These are phyloP conservation scores for Gobio occitaniae DNA, from an alignment of 2,797 vertebrate genomes.

Conservation along the genomic window DNA sequence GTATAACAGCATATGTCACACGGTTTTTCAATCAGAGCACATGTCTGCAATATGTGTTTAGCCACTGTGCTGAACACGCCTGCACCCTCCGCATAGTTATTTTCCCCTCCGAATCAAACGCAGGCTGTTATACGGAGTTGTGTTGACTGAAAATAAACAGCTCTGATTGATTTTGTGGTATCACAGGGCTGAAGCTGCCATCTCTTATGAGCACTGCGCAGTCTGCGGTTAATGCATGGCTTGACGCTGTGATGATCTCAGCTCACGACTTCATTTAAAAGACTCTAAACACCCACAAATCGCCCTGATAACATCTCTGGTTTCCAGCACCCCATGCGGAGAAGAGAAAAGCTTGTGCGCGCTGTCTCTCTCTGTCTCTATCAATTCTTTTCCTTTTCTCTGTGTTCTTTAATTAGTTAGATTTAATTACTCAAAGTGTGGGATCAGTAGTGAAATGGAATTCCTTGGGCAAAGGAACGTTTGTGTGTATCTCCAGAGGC, in stretches of 20 bases:
- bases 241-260: conserved; percentile 20
- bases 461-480: conserved; percentile 41
- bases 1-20: background rate
- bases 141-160: conserved; percentile 28
- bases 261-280: conserved; percentile 49
- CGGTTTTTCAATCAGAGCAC: background rate
- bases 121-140: background rate
- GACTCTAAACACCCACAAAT: conserved; percentile 55
- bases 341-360: conserved; percentile 3
- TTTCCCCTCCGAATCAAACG: conserved; percentile 1
- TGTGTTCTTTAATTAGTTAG: conserved; percentile 71
- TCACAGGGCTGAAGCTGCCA: background rate
- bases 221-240: conserved; percentile 26
- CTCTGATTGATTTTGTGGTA: conserved; percentile 40
- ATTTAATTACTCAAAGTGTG: conserved; percentile 73
- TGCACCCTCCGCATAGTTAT: background rate
- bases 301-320: conserved; percentile 58
- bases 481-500: conserved; percentile 63
- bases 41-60: background rate
- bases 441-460: conserved; percentile 44
- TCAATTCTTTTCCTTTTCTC: conserved; percentile 55
- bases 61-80: background rate
- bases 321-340: conserved; percentile 18
- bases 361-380: conserved; percentile 20
- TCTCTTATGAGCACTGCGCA: conserved; percentile 22